phyloP scores from a whole-genome alignment of 2,888 invertebrate species.

The Orthosia gothica region DNA sequence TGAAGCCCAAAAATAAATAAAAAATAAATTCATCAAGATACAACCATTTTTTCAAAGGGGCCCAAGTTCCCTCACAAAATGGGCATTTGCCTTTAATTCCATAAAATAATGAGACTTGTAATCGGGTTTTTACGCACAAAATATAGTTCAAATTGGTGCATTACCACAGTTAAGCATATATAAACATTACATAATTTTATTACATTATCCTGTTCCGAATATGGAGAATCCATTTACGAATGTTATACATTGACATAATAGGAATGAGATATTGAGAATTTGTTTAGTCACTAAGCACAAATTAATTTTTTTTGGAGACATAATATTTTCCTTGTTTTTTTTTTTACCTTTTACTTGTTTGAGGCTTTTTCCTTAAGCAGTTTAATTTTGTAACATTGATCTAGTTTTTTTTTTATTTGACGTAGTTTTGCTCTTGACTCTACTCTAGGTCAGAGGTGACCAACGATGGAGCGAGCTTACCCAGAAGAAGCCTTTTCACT shows the following conservation, averaged over 20 bases:
- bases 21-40: too few relatives aligned
- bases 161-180: background rate
- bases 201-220: background rate
- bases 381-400: background rate
- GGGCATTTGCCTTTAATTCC: background rate
- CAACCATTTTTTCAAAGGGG: too few relatives aligned
- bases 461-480: too few relatives aligned
- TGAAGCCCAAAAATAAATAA: too few relatives aligned
- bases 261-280: background rate
- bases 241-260: slow-evolving; percentile 6
- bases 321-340: background rate
- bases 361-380: background rate
- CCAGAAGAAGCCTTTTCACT: too few relatives aligned
- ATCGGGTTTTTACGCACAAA: background rate
- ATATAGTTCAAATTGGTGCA: background rate
- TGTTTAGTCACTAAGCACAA: background rate
- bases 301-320: background rate
- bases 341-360: too few relatives aligned
- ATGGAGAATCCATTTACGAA: background rate
- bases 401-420: too few relatives aligned
- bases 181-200: background rate
- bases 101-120: background rate
- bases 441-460: too few relatives aligned
- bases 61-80: too few relatives aligned
- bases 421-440: too few relatives aligned